Percentiles rank a stretch among this genome's conserved stretches.
Evolutionary conservation across 2,888 invertebrate genomes (phyloP).

Genomic region (Acanthoscelides obtectus): DNA sequence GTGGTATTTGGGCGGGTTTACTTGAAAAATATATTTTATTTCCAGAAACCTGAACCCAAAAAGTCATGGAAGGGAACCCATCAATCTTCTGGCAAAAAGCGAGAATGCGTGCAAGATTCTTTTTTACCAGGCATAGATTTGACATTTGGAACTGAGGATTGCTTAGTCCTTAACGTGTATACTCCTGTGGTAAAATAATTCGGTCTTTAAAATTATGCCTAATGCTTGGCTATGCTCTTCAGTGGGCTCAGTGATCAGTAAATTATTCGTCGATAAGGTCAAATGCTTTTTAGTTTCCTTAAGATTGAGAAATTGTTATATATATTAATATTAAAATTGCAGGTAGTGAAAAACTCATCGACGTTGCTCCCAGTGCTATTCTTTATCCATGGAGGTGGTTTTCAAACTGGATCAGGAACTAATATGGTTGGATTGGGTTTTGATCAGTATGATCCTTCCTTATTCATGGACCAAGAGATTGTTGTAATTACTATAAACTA

Average conservation of each 20-base stretch:
- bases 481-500: constrained; percentile 18
- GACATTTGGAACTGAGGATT: constrained; percentile 9
- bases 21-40: not conserved
- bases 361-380: constrained; percentile 7
- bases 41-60: constrained; percentile 1
- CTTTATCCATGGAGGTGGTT: constrained; percentile 13
- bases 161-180: constrained; percentile 7
- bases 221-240: too few species aligned
- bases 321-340: not conserved
- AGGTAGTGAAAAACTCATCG: not conserved
- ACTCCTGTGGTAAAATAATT: not conserved
- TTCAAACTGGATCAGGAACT: constrained; percentile 5
- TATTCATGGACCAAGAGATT: constrained; percentile 16
- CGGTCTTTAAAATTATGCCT: too few species aligned
- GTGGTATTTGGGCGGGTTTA: too few species aligned
- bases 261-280: not conserved
- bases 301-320: not conserved
- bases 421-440: constrained; percentile 10
- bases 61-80: constrained; percentile 5
- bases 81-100: constrained; percentile 3
- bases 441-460: constrained; percentile 7
- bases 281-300: too few species aligned
- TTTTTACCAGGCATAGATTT: not conserved
- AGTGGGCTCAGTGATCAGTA: not conserved
- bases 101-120: constrained; percentile 6